These are phyloP conservation scores for Brachionus plicatilis DNA, from an alignment of 1,140 invertebrate genomes.

Conservation along the genomic window DNA sequence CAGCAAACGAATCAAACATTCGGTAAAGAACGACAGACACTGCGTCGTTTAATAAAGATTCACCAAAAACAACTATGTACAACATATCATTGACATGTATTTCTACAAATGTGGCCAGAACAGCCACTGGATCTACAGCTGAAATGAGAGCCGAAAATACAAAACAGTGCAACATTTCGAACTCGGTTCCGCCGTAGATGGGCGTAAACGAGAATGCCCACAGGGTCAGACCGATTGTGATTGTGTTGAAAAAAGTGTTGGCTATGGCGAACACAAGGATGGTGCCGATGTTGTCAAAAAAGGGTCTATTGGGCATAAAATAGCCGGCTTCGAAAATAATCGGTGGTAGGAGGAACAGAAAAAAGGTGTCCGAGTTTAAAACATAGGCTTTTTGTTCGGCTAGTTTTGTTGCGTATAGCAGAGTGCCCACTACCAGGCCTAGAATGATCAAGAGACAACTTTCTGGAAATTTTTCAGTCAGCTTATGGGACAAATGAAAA, in stretches of 20 bases:
- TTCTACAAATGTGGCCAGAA: slow-evolving; percentile 96
- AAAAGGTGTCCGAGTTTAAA: slow-evolving; percentile 52
- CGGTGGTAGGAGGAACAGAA: slow-evolving; percentile 54
- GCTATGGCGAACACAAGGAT: slow-evolving; percentile 54
- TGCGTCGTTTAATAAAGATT: slow-evolving; percentile 81
- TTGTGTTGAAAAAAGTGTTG: slow-evolving; percentile 46
- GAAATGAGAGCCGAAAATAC: slow-evolving; percentile 58
- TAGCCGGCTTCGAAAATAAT: slow-evolving; percentile 56
- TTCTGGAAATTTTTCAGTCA: slow-evolving; percentile 62
- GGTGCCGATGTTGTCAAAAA: slow-evolving; percentile 55
- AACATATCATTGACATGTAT: slow-evolving; percentile 96
- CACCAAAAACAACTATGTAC: slow-evolving; percentile 98
- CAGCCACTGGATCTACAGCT: slow-evolving; percentile 58
- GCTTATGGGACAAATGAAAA: slow-evolving; percentile 39
- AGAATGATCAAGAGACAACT: slow-evolving; percentile 91
- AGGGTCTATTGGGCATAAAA: slow-evolving; percentile 53
- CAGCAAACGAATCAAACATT: slow-evolving; percentile 54
- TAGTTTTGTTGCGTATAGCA: slow-evolving; percentile 38
- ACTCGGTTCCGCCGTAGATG: slow-evolving; percentile 13
- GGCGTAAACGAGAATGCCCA: slow-evolving; percentile 40
- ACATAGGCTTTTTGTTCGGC: slow-evolving; percentile 46
- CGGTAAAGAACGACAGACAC: slow-evolving; percentile 57
- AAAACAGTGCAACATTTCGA: slow-evolving; percentile 60
- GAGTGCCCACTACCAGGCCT: slow-evolving; percentile 76
- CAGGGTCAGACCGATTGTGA: slow-evolving; percentile 43